Evolutionary conservation across 2,113 vertebrate genomes (phyloP), one percentile per base, ranked within the genome.

Genomic region (Cyanoderma ruficeps): DNA sequence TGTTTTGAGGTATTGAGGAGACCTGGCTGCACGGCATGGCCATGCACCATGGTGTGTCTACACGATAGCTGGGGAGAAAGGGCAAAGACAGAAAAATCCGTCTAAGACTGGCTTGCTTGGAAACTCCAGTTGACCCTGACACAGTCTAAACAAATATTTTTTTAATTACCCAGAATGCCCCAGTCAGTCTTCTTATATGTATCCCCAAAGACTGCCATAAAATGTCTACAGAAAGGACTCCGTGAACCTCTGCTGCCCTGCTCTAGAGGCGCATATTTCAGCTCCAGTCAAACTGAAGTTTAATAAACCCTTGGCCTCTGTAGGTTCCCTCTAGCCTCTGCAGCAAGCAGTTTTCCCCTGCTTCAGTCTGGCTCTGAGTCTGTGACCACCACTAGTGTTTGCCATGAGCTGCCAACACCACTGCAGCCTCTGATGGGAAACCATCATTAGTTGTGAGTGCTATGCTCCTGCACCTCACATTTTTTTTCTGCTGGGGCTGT

Each of bases 71-170:
- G 44, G 31, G 42, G 33, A 88, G 44, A 86, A 80, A 83, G 15
- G 42, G 42, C 42, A 76, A 76, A 67, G 67, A 85, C 64, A 81
- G 37, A 52, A 79, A 87, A 86, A n/a, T 65, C n/a, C 0, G 0
- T 17, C 71, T 22, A 41, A 42, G 55, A 42, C 31, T 76, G 64
- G 60, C 74, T 68, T 64, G 47, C n/a, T 78, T 87, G 80, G 57
- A 87, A 90, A 88, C 67, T 93, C 42, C 70, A 28, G 11, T 17
- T 94, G 67, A 90, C 85, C 63, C 89, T 95, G 55, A 87, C 46
- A 72, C 44, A 83, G 87, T 87, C 91, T 93, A 95, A 97, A 89
- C 85, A 96, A 96, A 94, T 96, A 92, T 78, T 96, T 90, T 87
- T 74, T 60, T 39, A 96, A 81, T 95, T 85, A 81, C 81, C 91